Evolutionary conservation across 2,888 invertebrate genomes (phyloP).

Genomic region (Vandiemenella viatica): DNA sequence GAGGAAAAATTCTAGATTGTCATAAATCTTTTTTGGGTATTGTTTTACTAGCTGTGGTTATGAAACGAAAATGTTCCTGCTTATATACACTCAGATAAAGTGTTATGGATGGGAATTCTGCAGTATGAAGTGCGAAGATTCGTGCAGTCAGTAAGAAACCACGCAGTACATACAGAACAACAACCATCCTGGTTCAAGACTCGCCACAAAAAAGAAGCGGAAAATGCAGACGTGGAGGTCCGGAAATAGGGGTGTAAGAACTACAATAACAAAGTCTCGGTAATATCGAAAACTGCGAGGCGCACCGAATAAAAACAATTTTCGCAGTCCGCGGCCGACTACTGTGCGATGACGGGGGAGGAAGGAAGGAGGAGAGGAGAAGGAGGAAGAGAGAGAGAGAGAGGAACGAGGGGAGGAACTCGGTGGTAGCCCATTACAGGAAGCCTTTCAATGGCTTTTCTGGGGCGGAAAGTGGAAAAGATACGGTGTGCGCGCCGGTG

Average conservation of each 20-base stretch:
- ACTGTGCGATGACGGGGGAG: background rate
- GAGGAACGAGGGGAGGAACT: background rate
- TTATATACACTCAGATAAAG: no score
- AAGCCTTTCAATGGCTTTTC: background rate
- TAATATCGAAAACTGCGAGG: background rate
- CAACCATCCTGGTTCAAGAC: no score
- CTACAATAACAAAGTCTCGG: background rate
- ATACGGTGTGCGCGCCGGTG: background rate
- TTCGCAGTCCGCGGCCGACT: background rate
- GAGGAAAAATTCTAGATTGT: no score
- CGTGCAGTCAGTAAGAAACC: no score
- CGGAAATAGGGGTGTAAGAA: background rate
- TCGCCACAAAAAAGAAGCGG: no score
- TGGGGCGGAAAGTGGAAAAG: background rate
- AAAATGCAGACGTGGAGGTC: no score
- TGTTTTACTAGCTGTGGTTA: no score
- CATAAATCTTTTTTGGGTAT: no score
- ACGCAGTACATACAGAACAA: no score
- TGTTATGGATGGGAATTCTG: no score
- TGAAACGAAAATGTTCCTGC: no score
- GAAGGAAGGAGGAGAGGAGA: background rate
- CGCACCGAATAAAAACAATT: background rate
- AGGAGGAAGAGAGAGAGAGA: background rate
- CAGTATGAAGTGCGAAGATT: no score
- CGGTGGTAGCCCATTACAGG: background rate